Percentiles rank a stretch among this genome's conserved stretches.
Evolutionary conservation across 2,113 vertebrate species (phyloP).

Genomic region (Circaetus cinerascens): DNA sequence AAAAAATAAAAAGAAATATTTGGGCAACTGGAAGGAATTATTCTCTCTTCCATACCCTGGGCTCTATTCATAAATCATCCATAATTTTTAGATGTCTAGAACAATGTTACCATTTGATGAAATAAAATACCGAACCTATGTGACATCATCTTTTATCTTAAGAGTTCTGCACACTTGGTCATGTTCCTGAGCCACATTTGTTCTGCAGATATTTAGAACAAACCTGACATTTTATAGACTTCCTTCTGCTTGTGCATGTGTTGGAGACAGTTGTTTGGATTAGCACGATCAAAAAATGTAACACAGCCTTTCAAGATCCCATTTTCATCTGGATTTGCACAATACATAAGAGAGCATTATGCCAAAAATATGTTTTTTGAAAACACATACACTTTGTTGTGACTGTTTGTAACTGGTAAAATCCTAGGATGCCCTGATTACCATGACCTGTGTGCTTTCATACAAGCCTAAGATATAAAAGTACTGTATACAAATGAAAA

Average conservation of each 20-base stretch:
- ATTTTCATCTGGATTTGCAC: slow-evolving; percentile 64
- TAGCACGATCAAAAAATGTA: slow-evolving; percentile 51
- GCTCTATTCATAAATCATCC: slow-evolving; percentile 43
- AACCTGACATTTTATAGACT: slow-evolving; percentile 64
- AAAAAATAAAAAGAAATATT: background rate
- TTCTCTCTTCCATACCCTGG: background rate
- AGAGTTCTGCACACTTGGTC: background rate
- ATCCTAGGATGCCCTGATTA: slow-evolving; percentile 46
- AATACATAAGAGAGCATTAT: background rate
- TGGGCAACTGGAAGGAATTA: slow-evolving; percentile 63
- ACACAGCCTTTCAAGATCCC: slow-evolving; percentile 60
- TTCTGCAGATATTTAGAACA: slow-evolving; percentile 62
- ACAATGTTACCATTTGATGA: slow-evolving; percentile 25
- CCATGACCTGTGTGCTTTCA: slow-evolving; percentile 21
- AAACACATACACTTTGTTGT: slow-evolving; percentile 35
- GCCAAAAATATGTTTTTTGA: slow-evolving; percentile 63
- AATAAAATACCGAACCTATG: slow-evolving; percentile 45
- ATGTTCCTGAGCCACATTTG: slow-evolving; percentile 56
- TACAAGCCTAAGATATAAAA: slow-evolving; percentile 1
- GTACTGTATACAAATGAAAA: slow-evolving; percentile 47
- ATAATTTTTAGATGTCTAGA: slow-evolving; percentile 21
- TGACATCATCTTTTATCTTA: slow-evolving; percentile 54
- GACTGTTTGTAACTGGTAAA: slow-evolving; percentile 46
- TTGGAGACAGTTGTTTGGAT: slow-evolving; percentile 67
- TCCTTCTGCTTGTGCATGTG: slow-evolving; percentile 58